phyloP scores from a whole-genome alignment of 2,113 vertebrate species.

The Physeter macrocephalus region DNA sequence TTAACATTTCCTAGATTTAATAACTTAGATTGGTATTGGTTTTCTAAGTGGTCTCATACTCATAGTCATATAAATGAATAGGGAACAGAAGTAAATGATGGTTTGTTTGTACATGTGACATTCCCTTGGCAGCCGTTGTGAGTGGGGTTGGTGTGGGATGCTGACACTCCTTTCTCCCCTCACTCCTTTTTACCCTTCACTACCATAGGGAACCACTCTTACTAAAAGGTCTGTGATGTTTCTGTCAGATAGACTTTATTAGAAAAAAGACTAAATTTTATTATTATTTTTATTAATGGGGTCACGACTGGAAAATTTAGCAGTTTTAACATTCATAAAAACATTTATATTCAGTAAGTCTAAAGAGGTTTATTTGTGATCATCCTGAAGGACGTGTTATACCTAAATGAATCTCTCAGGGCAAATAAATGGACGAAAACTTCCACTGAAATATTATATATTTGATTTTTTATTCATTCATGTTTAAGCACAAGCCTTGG shows the following conservation, averaged over 20 bases:
- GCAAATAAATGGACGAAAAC: neutral
- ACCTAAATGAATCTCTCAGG: neutral
- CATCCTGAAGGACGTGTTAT: neutral
- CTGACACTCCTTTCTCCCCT: neutral
- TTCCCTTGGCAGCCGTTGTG: neutral
- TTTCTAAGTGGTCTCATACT: neutral
- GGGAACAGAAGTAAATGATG: neutral
- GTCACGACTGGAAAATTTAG: neutral
- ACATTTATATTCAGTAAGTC: neutral
- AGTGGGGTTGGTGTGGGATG: neutral
- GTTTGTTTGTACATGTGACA: neutral
- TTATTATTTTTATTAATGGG: neutral
- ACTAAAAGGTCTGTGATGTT: neutral
- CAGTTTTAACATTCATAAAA: neutral
- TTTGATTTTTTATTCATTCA: conserved; percentile 20
- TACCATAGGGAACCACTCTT: neutral
- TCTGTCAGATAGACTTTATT: neutral
- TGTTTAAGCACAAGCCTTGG: neutral
- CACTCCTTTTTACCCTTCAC: neutral
- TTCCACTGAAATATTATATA: neutral
- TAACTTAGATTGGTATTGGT: neutral
- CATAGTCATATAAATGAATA: neutral
- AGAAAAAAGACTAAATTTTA: conserved; percentile 1
- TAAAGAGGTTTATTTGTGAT: neutral
- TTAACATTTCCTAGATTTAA: conserved; percentile 1